Evolutionary conservation across 2,888 invertebrate species (phyloP).

Genomic region (Iselma pallidipennis): DNA sequence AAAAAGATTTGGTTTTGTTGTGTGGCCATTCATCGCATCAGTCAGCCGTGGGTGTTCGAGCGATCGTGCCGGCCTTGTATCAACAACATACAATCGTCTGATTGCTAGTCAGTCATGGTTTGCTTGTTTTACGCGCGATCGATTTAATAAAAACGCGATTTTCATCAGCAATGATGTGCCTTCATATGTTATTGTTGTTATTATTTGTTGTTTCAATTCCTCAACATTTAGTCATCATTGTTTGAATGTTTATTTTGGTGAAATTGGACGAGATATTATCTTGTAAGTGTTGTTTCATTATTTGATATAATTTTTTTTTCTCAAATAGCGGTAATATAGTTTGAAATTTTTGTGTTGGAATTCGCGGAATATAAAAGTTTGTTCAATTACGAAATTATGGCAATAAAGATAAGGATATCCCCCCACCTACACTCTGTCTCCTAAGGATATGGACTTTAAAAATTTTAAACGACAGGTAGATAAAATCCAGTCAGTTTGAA

Average conservation of each 20-base stretch:
- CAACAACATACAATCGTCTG: constrained; percentile 47
- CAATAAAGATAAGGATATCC: not conserved
- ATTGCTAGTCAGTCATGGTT: constrained; percentile 45
- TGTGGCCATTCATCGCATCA: constrained; percentile 35
- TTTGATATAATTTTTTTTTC: too few relatives aligned
- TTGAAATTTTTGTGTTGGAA: not conserved
- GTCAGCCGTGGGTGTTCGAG: constrained; percentile 43
- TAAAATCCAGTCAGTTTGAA: constrained; percentile 17
- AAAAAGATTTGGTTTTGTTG: not conserved
- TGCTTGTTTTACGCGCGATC: constrained; percentile 38
- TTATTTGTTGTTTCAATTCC: too few relatives aligned
- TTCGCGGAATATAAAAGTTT: not conserved
- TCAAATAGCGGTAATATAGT: too few relatives aligned
- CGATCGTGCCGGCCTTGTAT: constrained; percentile 48
- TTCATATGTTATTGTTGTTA: too few relatives aligned
- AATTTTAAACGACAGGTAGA: constrained; percentile 22
- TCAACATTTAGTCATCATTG: too few relatives aligned
- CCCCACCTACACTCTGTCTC: not conserved
- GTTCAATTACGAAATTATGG: not conserved
- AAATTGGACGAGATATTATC: too few relatives aligned
- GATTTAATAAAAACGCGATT: constrained; percentile 28
- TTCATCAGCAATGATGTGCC: too few relatives aligned
- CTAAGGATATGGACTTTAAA: not conserved
- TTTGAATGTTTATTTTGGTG: too few relatives aligned
- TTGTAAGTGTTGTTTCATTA: too few relatives aligned